Evolutionary conservation across 2,888 invertebrate species (phyloP), one percentile per base, ranked within the genome.

Genomic region (Lepidocyrtinus sp.): DNA sequence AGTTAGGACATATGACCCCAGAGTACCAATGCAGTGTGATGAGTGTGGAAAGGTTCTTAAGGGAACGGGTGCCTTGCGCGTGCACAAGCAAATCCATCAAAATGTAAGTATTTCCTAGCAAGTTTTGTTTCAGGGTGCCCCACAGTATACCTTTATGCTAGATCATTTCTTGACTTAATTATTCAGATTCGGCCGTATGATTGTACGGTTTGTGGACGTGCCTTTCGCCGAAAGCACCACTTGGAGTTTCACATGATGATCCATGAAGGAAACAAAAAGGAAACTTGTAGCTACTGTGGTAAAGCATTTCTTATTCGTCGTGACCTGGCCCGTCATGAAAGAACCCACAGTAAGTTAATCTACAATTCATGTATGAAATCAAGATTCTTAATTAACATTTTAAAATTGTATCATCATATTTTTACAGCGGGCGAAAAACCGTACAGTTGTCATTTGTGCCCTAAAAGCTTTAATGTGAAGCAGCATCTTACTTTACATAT

Each of bases 221-320:
- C 82, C 25, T 84, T 84, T 68, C 81, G 84, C 1, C 67, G 84
- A 46, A 84, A 84, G 50, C 84, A 84, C 62, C 84, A 84, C 55
- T 75, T 84, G 36, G 83, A 84, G 22, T 81, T 82, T 25, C 84
- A 84, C 59, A 75, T 83, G 81, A 83, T 84, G 83, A 76, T 84
- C 61, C 84, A 84, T 26, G 81, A 67, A n/a, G 84, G 84, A 5
- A 81, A 84, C 69, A 84, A 84, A 61, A 84, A 84, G 72, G 83
- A 83, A 64, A 82, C 82, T 12, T 84, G 84, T 36, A 75, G 79
- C 64, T 84, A 75, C 19, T 84, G 84, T 63, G 84, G 84, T 9
- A 82, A 83, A 62, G 78, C 82, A 50, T 84, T 84, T 75, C 71
- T 82, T 45, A 83, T 84, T 61, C 82, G 80, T 22, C 74, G 83